Conservation (phyloP, 2,888 invertebrate genomes). For the Aromia moschata region DNA sequence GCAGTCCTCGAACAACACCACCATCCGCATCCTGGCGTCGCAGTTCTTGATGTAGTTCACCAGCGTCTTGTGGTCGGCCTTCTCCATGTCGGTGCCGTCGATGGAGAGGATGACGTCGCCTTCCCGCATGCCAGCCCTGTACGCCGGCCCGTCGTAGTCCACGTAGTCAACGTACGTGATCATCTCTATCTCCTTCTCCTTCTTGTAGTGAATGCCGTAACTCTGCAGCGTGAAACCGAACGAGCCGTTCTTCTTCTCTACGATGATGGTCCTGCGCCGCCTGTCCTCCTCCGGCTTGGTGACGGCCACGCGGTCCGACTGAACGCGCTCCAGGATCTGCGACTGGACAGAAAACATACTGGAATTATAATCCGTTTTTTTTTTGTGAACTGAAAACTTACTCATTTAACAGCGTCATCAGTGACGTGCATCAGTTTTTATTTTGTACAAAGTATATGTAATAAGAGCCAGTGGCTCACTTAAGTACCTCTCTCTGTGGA, state of each 20-base stretch:
- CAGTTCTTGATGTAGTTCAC: conserved; percentile 93
- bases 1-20: conserved; percentile 96
- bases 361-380: too few species aligned
- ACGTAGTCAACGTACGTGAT: conserved; percentile 98
- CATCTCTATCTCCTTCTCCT: conserved; percentile 93
- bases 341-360: conserved; percentile 64
- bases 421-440: too few species aligned
- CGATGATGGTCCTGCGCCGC: conserved; percentile 88
- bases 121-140: conserved; percentile 91
- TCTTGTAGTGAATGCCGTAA: conserved; percentile 95
- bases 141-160: conserved; percentile 91
- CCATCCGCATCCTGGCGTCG: conserved; percentile 92
- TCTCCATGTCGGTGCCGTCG: conserved; percentile 95
- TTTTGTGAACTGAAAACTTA: too few species aligned
- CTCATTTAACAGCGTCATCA: too few species aligned
- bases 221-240: conserved; percentile 98
- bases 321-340: conserved; percentile 75
- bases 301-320: conserved; percentile 75
- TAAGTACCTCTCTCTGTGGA: too few species aligned
- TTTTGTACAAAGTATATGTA: too few species aligned
- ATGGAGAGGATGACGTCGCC: conserved; percentile 97
- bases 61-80: conserved; percentile 91
- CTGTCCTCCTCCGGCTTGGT: conserved; percentile 86
- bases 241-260: conserved; percentile 88
- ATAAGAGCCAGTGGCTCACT: too few species aligned